Evolutionary conservation across 2,113 vertebrate genomes (phyloP), one percentile per base, ranked within the genome.

Genomic region (Odontophorus gujanensis): DNA sequence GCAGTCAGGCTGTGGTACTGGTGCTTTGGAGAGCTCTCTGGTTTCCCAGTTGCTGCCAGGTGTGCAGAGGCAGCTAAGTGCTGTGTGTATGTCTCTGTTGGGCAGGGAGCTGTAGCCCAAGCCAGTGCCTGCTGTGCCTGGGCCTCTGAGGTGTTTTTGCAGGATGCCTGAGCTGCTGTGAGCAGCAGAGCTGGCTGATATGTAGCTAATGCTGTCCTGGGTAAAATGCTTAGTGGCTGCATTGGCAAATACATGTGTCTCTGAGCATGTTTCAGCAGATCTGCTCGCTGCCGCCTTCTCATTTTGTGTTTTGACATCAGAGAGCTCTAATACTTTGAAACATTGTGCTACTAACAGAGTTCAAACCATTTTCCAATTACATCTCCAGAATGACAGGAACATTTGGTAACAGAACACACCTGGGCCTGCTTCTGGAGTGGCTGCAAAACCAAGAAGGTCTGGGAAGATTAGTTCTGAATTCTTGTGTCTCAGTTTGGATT

Each of bases 401-500:
- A 5, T 28, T 47, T 28, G 67, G 67, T 40, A 61, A 24, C 40
- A 42, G 58, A 81, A 26, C 43, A 58, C 69, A 66, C 4, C 2
- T 4, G 2, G 53, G 22, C 19, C 63, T 0, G 0, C 34, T 42
- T 17, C 63, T 21, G 53, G 4, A 4, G 34, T 0, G 0, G 17
- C 2, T 73, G 53, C n/a, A 45, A 19, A 61, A 45, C 30, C 45
- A 11, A 9, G 50, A 9, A 58, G 26, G 18, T 11, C 18, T 48
- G 72, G 42, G 34, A 17, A 67, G 24, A 8, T 0, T 65, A 24
- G 7, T 62, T 74, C 58, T 76, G 62, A 76, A 25, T 66, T 76
- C 58, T 22, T 59, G 61, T 63, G 65, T 59, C 61, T 83, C 42
- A 4, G 2, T 18, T 86, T 57, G 62, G 25, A 5, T 21, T 3